Evolutionary conservation across 1,140 invertebrate species (phyloP).

Genomic region (Drosophila pectinifera): DNA sequence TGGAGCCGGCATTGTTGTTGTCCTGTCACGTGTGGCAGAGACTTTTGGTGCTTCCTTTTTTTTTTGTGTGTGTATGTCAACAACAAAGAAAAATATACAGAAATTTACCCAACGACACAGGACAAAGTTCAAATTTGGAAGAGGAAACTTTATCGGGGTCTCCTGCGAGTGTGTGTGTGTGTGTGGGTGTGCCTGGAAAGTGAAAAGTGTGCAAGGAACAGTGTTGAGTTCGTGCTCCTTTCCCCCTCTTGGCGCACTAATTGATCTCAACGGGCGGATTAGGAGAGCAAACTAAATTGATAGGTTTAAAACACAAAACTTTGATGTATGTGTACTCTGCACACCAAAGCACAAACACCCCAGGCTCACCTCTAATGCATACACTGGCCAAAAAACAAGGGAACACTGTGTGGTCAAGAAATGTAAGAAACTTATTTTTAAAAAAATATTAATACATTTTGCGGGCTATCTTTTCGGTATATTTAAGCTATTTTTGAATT

Average conservation of each 20-base stretch:
- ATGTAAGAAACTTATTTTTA: not conserved
- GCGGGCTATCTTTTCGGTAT: not conserved
- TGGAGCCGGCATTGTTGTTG: not conserved
- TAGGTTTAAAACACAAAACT: conserved; percentile 64
- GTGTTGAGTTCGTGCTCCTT: conserved; percentile 40
- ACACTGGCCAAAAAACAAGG: not conserved
- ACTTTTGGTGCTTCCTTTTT: conserved; percentile 5
- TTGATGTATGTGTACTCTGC: conserved; percentile 51
- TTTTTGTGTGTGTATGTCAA: conserved; percentile 5
- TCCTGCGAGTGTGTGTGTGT: not conserved
- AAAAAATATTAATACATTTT: not conserved
- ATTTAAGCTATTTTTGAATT: not conserved
- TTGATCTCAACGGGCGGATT: conserved; percentile 74
- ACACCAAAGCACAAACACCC: conserved; percentile 4
- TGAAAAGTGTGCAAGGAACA: conserved; percentile 21
- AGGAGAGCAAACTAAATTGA: conserved; percentile 64
- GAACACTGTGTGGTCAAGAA: not conserved
- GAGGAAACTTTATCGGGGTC: conserved; percentile 16
- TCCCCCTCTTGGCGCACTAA: conserved; percentile 53
- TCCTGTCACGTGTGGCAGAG: conserved; percentile 22
- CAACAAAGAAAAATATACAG: conserved; percentile 45
- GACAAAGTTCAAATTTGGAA: conserved; percentile 26
- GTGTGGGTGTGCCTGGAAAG: conserved; percentile 4
- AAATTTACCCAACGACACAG: conserved; percentile 7
- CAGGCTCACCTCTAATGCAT: no score